Base-by-base conservation (phyloP, 2,113 vertebrate genomes). In the Pterocles orientalis region DNA sequence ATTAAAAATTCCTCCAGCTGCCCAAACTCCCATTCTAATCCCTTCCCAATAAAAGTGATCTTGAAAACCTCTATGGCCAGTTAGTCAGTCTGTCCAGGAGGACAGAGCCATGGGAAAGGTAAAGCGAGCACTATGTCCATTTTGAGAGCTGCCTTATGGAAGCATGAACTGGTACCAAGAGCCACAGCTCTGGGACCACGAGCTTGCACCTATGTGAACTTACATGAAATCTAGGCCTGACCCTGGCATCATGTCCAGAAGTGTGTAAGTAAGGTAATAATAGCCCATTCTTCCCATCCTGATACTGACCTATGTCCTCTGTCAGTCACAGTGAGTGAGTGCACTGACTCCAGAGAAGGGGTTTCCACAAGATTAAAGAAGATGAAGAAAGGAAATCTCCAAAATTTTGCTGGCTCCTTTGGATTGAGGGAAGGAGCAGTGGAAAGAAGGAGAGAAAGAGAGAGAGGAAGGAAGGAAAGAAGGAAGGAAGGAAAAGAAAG, bases 221-320 rank as follows among this genome's bases (percentile, higher is more conserved):
- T 34, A 43, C 31, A 31, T 7, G 25, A 88, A 88, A 26, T 57
- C 60, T 47, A 66, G 60, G 15, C 8, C 33, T 77, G 58, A 47
- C 17, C 14, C 5, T 64, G 33, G 56, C 31, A 45, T 4, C 0
- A 1, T 0, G 4, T 64, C 26, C 17, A 70, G 45, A 78, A 57
- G 1, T 21, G 33, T 61, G 25, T 24, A 56, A 21, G 9, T 24
- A 20, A 47, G 56, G 41, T 41, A 41, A 25, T 11, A 79, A 47
- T 2, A 71, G 29, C 18, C 6, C 54, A 16, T 15, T 79, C 51
- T 43, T 85, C 33, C 39, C 7, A 12, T 23, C 15, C 12, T 82
- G 29, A 21, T 31, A 56, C 19, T 47, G 24, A 50, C 15, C 6
- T 0, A 0, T 56, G 34, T 23, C 26, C 10, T 82, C 54, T 82